Evolutionary conservation across 2,113 vertebrate species (phyloP).

Genomic region (Ellobius talpinus): DNA sequence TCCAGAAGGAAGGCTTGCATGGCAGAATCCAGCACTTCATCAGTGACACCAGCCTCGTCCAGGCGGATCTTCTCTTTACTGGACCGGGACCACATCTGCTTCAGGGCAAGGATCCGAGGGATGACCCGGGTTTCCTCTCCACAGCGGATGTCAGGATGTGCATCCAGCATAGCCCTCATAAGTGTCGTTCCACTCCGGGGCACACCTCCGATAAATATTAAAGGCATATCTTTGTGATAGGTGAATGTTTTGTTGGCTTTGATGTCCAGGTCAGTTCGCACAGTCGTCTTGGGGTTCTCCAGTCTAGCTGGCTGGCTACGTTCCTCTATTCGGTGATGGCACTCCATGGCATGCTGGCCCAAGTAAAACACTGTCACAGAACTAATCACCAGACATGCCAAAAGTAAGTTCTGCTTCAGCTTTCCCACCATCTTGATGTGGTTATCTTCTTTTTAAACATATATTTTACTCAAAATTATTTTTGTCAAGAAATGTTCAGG

Average conservation of each 20-base stretch:
- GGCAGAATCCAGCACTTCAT: slow-evolving; percentile 97
- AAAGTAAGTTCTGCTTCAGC: slow-evolving; percentile 96
- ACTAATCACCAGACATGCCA: slow-evolving; percentile 97
- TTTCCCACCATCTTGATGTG: slow-evolving; percentile 94
- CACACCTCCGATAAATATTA: slow-evolving; percentile 97
- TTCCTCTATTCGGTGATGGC: slow-evolving; percentile 95
- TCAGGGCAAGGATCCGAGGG: slow-evolving; percentile 95
- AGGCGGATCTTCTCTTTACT: slow-evolving; percentile 97
- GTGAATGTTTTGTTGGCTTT: slow-evolving; percentile 86
- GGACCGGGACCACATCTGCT: slow-evolving; percentile 99
- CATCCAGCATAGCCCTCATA: slow-evolving; percentile 98
- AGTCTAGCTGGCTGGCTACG: slow-evolving; percentile 85
- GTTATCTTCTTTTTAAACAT: background rate
- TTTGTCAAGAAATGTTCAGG: slow-evolving; percentile 77
- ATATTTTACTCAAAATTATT: slow-evolving; percentile 33
- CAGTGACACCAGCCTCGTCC: slow-evolving; percentile 97
- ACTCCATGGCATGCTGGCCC: slow-evolving; percentile 97
- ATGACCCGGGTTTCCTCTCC: slow-evolving; percentile 98
- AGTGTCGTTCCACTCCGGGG: slow-evolving; percentile 97
- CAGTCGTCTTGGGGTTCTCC: slow-evolving; percentile 85
- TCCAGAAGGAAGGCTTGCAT: slow-evolving; percentile 98
- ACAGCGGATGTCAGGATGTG: slow-evolving; percentile 95
- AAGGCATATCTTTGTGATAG: slow-evolving; percentile 98
- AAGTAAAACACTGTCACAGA: slow-evolving; percentile 96
- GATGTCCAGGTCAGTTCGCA: slow-evolving; percentile 83